Base-by-base conservation (phyloP, 1,140 invertebrate species). In the Neotoxoptera formosana region DNA sequence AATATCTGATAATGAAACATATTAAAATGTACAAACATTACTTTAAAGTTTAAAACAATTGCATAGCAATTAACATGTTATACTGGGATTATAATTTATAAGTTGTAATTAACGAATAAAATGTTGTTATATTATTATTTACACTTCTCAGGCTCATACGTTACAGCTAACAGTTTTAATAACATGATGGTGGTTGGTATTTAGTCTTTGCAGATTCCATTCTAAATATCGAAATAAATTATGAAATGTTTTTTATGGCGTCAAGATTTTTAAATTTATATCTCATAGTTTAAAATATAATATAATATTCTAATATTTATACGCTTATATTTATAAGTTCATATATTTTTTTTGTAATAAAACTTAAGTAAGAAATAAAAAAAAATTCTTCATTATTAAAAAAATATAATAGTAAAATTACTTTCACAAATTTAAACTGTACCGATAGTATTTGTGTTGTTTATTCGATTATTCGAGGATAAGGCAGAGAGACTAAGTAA, bases 401-500 rank as follows among this genome's bases (percentile, higher is more conserved):
- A 17, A 67, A 6, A 4, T 14, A n/a, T n/a, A n/a, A n/a, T 17
- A 67, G 6, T 67, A 67, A 67, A n/a, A 30, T n/a, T n/a, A 17
- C 30, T 67, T n/a, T 56, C 7, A 67, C 14, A 53, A 23, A 53
- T 53, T 53, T 7, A 23, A 53, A 23, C 21, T 53, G 21, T 53
- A 23, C 21, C 6, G 17, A 51, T 51, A 53, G 20, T 21, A 23
- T 53, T 53, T 6, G 4, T 23, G 51, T 53, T 53, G 51, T 7
- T 53, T 23, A 53, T 53, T 53, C 21, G 51, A 53, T 4, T 53
- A 53, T 23, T 21, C 51, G 23, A 20, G 41, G 1, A 41, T 41
- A 7, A 53, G 21, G 0, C 21, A 23, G 7, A 21, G 0, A n/a
- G 1, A n/a, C 30, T n/a, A n/a, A 17, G n/a, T n/a, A 1, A 6